A percentile compares a stretch with the other conserved stretches of the same genome.
Evolutionary conservation across 2,797 vertebrate species (phyloP).

Genomic region (Gymnodraco acuticeps): DNA sequence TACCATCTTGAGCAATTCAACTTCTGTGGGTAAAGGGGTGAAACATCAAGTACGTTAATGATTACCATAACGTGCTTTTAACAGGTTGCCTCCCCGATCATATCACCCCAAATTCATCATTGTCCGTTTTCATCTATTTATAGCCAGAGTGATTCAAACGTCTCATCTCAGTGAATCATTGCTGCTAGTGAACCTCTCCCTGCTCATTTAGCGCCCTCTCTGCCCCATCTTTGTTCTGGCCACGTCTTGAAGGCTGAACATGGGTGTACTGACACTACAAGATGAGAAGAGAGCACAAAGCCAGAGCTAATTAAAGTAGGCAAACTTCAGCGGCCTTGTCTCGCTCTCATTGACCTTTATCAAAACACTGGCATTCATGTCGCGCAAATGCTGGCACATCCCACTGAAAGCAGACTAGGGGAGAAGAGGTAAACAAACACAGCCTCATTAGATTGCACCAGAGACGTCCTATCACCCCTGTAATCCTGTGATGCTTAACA

Average conservation of each 20-base stretch:
- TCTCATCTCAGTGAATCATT: slow-evolving; percentile 59
- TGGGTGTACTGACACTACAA: slow-evolving; percentile 64
- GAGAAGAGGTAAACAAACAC: slow-evolving; percentile 77
- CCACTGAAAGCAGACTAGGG: slow-evolving; percentile 55
- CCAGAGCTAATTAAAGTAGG: slow-evolving; percentile 82
- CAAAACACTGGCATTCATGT: slow-evolving; percentile 83
- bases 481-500: slow-evolving; percentile 73
- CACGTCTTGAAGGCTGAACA: slow-evolving; percentile 65
- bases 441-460: slow-evolving; percentile 78
- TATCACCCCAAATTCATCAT: slow-evolving; percentile 53
- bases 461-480: slow-evolving; percentile 70
- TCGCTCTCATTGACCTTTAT: slow-evolving; percentile 85
- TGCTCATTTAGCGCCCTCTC: slow-evolving; percentile 56
- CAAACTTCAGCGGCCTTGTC: slow-evolving; percentile 80
- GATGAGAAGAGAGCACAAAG: slow-evolving; percentile 73
- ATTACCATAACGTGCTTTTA: slow-evolving; percentile 43
- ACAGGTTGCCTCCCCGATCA: slow-evolving; percentile 40
- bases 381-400: slow-evolving; percentile 75
- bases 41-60: slow-evolving; percentile 14
- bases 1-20: not conserved
- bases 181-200: slow-evolving; percentile 47
- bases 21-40: slow-evolving; percentile 2
- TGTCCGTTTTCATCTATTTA: slow-evolving; percentile 37
- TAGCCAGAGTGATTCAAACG: slow-evolving; percentile 43
- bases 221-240: slow-evolving; percentile 61